These are phyloP conservation scores for Podocnemis expansa DNA, from an alignment of 2,113 vertebrate genomes.

Conservation along the genomic window DNA sequence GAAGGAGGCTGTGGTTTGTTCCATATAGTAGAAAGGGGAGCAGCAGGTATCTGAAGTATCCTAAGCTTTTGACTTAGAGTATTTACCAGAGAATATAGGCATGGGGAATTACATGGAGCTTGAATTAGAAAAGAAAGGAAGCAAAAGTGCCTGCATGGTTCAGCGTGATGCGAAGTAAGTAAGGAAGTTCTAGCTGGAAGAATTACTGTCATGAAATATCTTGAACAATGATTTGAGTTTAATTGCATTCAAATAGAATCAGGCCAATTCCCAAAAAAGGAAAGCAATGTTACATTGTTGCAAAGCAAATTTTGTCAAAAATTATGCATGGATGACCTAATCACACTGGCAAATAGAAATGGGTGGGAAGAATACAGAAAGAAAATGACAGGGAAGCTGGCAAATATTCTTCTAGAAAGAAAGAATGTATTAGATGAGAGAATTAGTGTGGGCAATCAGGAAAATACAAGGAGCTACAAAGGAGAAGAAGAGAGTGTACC, in stretches of 20 bases:
- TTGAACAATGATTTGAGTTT: neutral
- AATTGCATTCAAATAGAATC: neutral
- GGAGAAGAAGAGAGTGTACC: neutral
- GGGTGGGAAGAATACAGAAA: neutral
- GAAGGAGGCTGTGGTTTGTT: neutral
- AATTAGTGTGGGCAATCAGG: neutral
- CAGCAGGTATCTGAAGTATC: neutral
- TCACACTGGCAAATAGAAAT: neutral
- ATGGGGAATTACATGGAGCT: neutral
- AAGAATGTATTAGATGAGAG: neutral
- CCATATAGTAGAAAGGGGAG: neutral
- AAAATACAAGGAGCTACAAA: neutral
- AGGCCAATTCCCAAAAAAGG: neutral
- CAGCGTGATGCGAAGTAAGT: neutral
- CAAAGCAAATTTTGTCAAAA: neutral
- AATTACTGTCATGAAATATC: neutral
- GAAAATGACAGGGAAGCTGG: neutral
- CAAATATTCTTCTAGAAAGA: neutral
- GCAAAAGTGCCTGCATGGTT: neutral
- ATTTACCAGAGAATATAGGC: neutral
- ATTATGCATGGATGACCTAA: neutral
- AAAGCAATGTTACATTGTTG: neutral
- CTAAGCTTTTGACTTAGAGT: constrained; percentile 28
- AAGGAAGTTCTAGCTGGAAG: neutral
- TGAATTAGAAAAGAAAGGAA: neutral